phyloP scores from a whole-genome alignment of 1,140 invertebrate genomes.

The Myzus persicae region DNA sequence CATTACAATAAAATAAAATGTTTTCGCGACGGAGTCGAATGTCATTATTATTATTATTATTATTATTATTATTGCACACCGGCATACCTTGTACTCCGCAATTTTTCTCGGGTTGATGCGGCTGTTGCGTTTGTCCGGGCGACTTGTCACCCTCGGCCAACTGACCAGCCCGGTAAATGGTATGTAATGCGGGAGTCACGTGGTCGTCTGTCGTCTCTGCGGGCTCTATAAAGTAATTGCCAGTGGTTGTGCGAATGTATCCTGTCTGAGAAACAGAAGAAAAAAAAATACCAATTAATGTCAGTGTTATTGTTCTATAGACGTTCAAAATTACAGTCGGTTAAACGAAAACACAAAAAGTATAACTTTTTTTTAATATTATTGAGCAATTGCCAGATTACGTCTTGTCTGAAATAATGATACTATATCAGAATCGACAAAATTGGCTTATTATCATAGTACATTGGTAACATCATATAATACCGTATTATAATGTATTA shows the following conservation, averaged over 20 bases:
- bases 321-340: background rate
- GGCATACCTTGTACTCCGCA: conserved; percentile 51
- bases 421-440: background rate
- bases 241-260: conserved; percentile 70
- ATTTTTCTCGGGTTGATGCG: conserved; percentile 47
- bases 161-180: conserved; percentile 44
- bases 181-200: conserved; percentile 53
- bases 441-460: background rate
- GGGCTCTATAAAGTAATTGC: conserved; percentile 73
- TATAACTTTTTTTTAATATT: no score
- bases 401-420: background rate
- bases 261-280: conserved; percentile 68
- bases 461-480: no score
- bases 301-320: background rate
- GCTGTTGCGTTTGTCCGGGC: conserved; percentile 7
- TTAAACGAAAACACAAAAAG: background rate
- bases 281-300: background rate
- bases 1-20: no score
- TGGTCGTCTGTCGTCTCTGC: conserved; percentile 61
- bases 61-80: background rate
- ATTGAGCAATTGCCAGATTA: no score
- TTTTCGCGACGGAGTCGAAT: background rate
- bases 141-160: background rate
- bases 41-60: no score
- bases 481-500: no score